These are phyloP conservation scores for Cryptophagus acutangulus DNA, from an alignment of 2,888 invertebrate genomes.

Conservation along the genomic window DNA sequence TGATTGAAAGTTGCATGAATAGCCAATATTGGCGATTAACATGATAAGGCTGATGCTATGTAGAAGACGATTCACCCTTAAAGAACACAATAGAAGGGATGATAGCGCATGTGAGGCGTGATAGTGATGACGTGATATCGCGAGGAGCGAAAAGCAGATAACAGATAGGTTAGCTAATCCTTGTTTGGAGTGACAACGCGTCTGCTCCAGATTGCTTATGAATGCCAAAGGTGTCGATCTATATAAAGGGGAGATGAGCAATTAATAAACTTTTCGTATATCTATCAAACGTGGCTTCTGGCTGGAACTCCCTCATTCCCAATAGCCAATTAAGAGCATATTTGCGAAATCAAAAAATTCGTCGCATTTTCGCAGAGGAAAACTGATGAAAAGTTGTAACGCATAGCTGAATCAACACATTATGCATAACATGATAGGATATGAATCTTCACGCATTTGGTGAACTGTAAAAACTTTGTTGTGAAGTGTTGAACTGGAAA, in stretches of 20 bases:
- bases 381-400: too few species aligned
- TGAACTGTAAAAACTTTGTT: slow-evolving; percentile 40
- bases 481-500: slow-evolving; percentile 37
- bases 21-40: slow-evolving; percentile 34
- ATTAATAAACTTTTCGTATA: slow-evolving; percentile 43
- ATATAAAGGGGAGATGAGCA: slow-evolving; percentile 46
- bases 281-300: slow-evolving; percentile 4
- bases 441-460: slow-evolving; percentile 31
- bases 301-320: not conserved
- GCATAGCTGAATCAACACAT: not conserved
- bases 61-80: slow-evolving; percentile 26
- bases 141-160: slow-evolving; percentile 17
- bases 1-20: slow-evolving; percentile 29
- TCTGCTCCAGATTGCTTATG: slow-evolving; percentile 46
- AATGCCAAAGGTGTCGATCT: slow-evolving; percentile 47
- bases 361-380: too few species aligned
- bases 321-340: too few species aligned
- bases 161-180: slow-evolving; percentile 36
- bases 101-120: slow-evolving; percentile 32
- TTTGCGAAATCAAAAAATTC: too few species aligned
- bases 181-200: slow-evolving; percentile 43
- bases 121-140: slow-evolving; percentile 18
- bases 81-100: slow-evolving; percentile 32
- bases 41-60: slow-evolving; percentile 30
- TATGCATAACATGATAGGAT: slow-evolving; percentile 11